These are phyloP conservation scores for Andrena bicolor DNA, from an alignment of 2,888 invertebrate species.

Conservation along the genomic window DNA sequence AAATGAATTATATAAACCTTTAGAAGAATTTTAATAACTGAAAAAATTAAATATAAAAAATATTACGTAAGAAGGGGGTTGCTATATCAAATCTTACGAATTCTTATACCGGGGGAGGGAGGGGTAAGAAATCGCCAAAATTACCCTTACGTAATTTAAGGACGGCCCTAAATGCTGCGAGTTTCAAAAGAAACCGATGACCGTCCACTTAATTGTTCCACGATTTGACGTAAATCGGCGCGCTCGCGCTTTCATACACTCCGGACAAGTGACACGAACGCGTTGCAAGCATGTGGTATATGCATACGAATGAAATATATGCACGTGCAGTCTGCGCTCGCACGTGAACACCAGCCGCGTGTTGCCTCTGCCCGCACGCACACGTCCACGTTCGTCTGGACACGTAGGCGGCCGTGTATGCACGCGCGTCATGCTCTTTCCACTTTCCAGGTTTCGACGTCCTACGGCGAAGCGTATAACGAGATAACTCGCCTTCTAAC, in stretches of 20 bases:
- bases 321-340: constrained; percentile 5
- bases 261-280: not conserved
- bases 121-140: too few relatives aligned
- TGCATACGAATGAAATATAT: not conserved
- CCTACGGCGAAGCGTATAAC: constrained; percentile 56
- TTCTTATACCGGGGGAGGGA: too few relatives aligned
- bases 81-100: too few relatives aligned
- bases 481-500: constrained; percentile 68
- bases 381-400: not conserved
- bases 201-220: not conserved
- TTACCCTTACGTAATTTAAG: too few relatives aligned
- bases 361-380: not conserved
- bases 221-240: constrained; percentile 9
- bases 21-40: too few relatives aligned
- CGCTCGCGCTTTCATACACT: not conserved
- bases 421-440: not conserved
- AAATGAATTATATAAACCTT: too few relatives aligned
- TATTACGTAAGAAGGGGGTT: too few relatives aligned
- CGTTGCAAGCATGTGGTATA: not conserved
- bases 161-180: not conserved
- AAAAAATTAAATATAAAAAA: too few relatives aligned
- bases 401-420: not conserved
- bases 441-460: constrained; percentile 42
- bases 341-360: constrained; percentile 18
- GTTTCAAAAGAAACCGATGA: not conserved